Conservation (phyloP, 2,113 vertebrate genomes). For the Coptodon bakossiorum region DNA sequence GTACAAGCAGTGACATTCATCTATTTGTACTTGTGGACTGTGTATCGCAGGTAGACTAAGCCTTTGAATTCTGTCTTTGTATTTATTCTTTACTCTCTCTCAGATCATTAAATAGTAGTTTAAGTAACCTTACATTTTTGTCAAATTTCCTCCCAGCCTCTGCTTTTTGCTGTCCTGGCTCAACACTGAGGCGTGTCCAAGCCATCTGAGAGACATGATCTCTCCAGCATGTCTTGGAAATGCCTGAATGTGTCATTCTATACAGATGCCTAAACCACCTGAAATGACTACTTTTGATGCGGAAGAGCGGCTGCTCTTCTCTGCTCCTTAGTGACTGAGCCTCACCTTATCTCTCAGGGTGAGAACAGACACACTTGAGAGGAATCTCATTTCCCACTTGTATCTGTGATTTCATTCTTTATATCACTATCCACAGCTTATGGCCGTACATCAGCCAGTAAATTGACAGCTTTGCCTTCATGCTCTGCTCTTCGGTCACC, state of each 20-base stretch:
- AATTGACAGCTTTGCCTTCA: neutral
- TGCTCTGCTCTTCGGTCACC: neutral
- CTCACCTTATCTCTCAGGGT: neutral
- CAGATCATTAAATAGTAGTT: neutral
- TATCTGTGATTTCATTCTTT: neutral
- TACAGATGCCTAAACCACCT: neutral
- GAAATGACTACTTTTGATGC: neutral
- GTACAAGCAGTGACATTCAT: neutral
- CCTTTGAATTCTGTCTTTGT: neutral
- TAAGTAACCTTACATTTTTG: neutral
- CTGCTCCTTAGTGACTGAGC: neutral
- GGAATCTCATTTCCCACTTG: neutral
- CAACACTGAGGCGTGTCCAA: neutral
- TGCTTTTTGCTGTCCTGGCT: neutral
- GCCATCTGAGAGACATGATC: neutral
- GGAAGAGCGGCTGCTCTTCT: neutral
- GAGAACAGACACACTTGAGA: neutral
- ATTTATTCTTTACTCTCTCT: neutral
- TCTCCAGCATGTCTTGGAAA: neutral
- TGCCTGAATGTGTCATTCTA: neutral
- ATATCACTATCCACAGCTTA: neutral
- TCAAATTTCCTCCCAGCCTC: neutral
- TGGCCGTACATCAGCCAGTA: neutral
- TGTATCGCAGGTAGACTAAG: neutral
- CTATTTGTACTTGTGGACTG: neutral